Evolutionary conservation across 2,888 invertebrate species (phyloP).

Genomic region (Adineta ricciae): DNA sequence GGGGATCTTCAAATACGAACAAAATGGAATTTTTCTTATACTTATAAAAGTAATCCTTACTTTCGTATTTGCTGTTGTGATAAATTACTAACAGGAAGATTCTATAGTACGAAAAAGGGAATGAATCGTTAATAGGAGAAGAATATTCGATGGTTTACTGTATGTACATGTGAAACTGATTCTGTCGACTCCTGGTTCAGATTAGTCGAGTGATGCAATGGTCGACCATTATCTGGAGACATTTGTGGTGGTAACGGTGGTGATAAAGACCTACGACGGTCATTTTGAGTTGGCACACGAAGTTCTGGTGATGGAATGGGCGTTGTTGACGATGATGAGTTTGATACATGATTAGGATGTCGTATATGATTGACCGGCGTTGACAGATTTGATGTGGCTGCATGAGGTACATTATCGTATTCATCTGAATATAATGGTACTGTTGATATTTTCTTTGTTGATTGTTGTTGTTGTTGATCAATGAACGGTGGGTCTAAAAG

Average conservation of each 20-base stretch:
- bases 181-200: neutral
- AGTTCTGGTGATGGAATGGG: neutral
- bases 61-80: neutral
- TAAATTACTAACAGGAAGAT: neutral
- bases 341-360: too few species aligned
- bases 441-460: neutral
- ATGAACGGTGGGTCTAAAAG: neutral
- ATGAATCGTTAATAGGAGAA: too few species aligned
- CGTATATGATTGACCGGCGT: neutral
- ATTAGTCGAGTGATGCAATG: neutral
- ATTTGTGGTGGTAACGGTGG: slow-evolving; percentile 6
- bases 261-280: neutral
- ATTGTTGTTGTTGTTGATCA: neutral
- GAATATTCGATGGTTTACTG: neutral
- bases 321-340: neutral
- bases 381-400: neutral
- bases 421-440: neutral
- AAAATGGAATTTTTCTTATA: neutral
- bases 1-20: neutral
- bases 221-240: slow-evolving; percentile 10
- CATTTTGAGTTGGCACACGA: too few species aligned
- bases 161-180: neutral
- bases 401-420: neutral
- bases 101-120: neutral
- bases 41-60: neutral